Evolutionary conservation across 1,140 invertebrate genomes (phyloP).

Genomic region (Planococcus citri): DNA sequence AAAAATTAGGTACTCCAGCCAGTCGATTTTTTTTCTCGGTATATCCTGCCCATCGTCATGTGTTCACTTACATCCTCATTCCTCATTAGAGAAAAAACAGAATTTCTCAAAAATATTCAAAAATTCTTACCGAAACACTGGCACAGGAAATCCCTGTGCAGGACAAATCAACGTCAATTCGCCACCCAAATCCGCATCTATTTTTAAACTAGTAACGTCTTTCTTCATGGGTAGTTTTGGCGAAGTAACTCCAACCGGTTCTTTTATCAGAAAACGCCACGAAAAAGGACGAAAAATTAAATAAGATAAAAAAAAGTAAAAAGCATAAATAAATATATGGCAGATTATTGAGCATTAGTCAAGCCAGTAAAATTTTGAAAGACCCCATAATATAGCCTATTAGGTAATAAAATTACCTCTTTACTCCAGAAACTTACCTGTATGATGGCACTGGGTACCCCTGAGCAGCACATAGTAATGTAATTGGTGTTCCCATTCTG

Average conservation of each 20-base stretch:
- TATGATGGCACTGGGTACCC: constrained; percentile 53
- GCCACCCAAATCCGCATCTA: neutral
- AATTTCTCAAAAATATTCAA: neutral
- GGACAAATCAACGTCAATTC: constrained; percentile 43
- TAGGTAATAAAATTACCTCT: neutral
- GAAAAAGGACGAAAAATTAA: neutral
- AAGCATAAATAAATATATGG: neutral
- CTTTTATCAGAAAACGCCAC: constrained; percentile 36
- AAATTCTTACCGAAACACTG: constrained; percentile 42
- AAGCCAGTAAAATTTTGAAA: neutral
- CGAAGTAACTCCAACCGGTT: constrained; percentile 42
- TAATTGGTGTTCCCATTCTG: constrained; percentile 42
- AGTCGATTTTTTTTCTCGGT: neutral
- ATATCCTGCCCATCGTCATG: neutral
- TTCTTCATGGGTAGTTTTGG: constrained; percentile 34
- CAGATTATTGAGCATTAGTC: neutral
- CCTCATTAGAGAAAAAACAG: constrained; percentile 32
- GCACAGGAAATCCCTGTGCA: constrained; percentile 45
- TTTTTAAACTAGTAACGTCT: constrained; percentile 6
- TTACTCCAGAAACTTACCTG: constrained; percentile 42
- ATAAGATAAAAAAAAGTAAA: neutral
- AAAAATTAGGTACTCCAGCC: no score
- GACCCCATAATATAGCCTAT: neutral
- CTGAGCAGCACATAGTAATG: constrained; percentile 48
- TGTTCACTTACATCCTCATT: neutral